Evolutionary conservation across 2,113 vertebrate species (phyloP).

Genomic region (Helogale parvula): DNA sequence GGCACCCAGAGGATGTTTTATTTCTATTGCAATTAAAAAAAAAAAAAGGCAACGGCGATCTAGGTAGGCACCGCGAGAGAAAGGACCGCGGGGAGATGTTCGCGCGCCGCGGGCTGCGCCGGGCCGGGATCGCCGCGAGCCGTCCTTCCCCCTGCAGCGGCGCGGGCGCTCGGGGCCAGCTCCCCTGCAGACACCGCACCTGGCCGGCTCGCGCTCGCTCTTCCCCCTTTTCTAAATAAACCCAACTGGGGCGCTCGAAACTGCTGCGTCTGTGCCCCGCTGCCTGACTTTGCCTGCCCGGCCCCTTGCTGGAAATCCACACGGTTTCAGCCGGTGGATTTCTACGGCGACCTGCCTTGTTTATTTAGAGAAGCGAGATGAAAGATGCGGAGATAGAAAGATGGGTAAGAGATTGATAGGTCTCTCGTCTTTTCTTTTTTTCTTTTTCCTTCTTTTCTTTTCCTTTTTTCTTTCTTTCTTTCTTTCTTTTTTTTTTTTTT

Average conservation of each 20-base stretch:
- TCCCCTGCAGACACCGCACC: not conserved
- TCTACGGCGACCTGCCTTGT: constrained; percentile 65
- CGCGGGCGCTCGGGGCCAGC: constrained; percentile 8
- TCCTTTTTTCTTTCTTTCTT: not conserved
- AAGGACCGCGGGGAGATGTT: not conserved
- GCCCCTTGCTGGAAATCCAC: constrained; percentile 44
- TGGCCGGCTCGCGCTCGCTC: not conserved
- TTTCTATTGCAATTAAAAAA: constrained; percentile 62
- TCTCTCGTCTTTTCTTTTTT: not conserved
- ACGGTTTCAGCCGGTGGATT: constrained; percentile 2
- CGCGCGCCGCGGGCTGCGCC: not conserved
- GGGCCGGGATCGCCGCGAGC: constrained; percentile 5
- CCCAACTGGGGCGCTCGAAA: constrained; percentile 1
- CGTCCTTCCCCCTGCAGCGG: not conserved
- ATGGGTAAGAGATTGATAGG: constrained; percentile 33
- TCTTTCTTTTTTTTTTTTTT: too few relatives aligned
- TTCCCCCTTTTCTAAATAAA: not conserved
- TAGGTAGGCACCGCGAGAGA: not conserved
- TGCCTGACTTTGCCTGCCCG: constrained; percentile 41
- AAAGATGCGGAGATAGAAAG: constrained; percentile 20
- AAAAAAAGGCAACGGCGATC: constrained; percentile 26
- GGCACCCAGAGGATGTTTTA: constrained; percentile 64
- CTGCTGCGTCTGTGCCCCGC: constrained; percentile 22
- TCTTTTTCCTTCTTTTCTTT: too few relatives aligned
- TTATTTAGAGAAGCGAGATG: constrained; percentile 63